Conservation (phyloP, 35 echinoderm and acorn worm genomes). For the Acanthaster planci region DNA sequence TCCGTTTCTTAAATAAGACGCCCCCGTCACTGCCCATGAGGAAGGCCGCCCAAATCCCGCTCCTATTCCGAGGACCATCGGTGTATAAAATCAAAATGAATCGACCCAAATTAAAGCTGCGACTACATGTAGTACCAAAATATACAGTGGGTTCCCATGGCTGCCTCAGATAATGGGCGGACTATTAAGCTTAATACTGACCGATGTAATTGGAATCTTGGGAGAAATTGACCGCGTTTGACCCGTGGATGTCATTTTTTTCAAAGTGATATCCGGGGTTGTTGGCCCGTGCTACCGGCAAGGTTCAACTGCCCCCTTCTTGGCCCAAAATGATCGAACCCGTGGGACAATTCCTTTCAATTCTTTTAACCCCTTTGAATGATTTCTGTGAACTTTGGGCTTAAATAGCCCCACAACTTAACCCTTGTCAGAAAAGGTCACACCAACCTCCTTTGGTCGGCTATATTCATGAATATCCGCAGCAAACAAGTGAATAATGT, state of each 20-base stretch:
- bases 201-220: not conserved
- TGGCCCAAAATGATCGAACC: too few species aligned
- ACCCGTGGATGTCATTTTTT: not conserved
- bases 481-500: too few species aligned
- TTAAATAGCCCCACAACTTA: too few species aligned
- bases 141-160: not conserved
- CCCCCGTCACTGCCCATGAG: not conserved
- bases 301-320: too few species aligned
- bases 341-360: too few species aligned
- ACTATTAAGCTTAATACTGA: not conserved
- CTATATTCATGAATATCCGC: too few species aligned
- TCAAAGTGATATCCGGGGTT: not conserved
- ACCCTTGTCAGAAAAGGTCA: too few species aligned
- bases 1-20: not conserved
- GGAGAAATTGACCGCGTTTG: conserved; percentile 23
- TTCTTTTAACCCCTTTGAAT: too few species aligned
- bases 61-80: too few species aligned
- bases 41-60: not conserved
- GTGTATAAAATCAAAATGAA: not conserved
- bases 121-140: not conserved
- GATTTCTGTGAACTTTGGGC: too few species aligned
- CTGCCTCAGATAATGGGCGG: too few species aligned
- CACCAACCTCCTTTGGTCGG: too few species aligned
- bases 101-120: not conserved
- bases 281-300: not conserved